A percentile compares a stretch with the other conserved stretches of the same genome.
These are phyloP conservation scores for Penaeus chinensis DNA, from an alignment of 1,140 invertebrate species.

Conservation along the genomic window DNA sequence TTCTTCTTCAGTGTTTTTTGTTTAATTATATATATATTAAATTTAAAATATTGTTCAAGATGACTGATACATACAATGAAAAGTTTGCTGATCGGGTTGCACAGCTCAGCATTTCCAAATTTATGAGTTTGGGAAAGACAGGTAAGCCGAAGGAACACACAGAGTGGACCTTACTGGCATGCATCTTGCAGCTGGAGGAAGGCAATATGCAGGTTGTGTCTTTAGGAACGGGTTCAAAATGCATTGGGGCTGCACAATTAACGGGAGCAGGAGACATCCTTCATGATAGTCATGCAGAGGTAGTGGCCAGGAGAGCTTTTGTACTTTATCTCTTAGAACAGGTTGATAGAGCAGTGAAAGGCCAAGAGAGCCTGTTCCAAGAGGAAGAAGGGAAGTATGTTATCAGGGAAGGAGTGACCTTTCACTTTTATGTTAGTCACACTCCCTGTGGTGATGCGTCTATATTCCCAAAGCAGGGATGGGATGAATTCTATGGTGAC, in stretches of 20 bases:
- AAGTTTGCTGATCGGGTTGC: slow-evolving; percentile 72
- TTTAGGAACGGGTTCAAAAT: slow-evolving; percentile 91
- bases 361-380: slow-evolving; percentile 68
- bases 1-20: neutral
- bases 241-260: slow-evolving; percentile 81
- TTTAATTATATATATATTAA: neutral
- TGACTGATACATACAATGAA: slow-evolving; percentile 2
- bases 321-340: slow-evolving; percentile 81
- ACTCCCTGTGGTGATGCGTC: slow-evolving; percentile 94
- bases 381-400: slow-evolving; percentile 64
- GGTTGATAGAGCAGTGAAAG: slow-evolving; percentile 69
- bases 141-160: slow-evolving; percentile 78
- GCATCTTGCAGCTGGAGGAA: slow-evolving; percentile 73
- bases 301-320: slow-evolving; percentile 85
- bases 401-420: slow-evolving; percentile 75
- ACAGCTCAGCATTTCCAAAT: slow-evolving; percentile 74
- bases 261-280: slow-evolving; percentile 78
- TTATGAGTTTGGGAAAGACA: slow-evolving; percentile 78
- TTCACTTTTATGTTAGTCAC: slow-evolving; percentile 89
- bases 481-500: slow-evolving; percentile 52
- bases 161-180: slow-evolving; percentile 88
- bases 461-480: slow-evolving; percentile 77
- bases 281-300: slow-evolving; percentile 93
- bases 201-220: slow-evolving; percentile 76
- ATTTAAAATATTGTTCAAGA: neutral